Evolutionary conservation across 2,797 vertebrate species (phyloP).

Genomic region (Basileuterus tristriatus): DNA sequence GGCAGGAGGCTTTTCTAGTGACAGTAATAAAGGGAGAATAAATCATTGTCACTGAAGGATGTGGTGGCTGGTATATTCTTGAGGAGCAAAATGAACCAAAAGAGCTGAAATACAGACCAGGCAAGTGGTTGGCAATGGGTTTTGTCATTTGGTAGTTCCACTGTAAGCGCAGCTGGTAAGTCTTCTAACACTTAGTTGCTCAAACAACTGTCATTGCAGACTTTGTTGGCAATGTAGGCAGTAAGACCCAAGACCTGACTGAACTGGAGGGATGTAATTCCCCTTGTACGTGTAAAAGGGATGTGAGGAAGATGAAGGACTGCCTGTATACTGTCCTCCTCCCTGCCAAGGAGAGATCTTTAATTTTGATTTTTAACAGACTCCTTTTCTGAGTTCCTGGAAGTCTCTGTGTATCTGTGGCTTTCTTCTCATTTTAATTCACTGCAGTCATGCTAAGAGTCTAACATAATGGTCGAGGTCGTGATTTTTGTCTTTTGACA

Average conservation of each 20-base stretch:
- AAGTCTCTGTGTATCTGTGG: not conserved
- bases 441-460: not conserved
- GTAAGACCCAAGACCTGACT: not conserved
- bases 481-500: not conserved
- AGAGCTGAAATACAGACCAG: not conserved
- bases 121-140: not conserved
- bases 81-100: not conserved
- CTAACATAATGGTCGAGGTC: not conserved
- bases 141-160: not conserved
- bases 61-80: not conserved
- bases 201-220: not conserved
- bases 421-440: not conserved
- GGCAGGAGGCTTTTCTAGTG: slow-evolving; percentile 6
- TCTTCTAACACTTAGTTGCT: not conserved
- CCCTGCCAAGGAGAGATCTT: not conserved
- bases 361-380: not conserved
- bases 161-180: not conserved
- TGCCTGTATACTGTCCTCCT: not conserved
- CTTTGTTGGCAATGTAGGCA: not conserved
- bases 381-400: not conserved
- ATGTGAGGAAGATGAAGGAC: not conserved
- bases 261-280: not conserved
- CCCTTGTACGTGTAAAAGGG: not conserved
- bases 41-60: slow-evolving; percentile 26
- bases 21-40: slow-evolving; percentile 40